Evolutionary conservation across 1,140 invertebrate genomes (phyloP).

Genomic region (Magallana ariakensis): DNA sequence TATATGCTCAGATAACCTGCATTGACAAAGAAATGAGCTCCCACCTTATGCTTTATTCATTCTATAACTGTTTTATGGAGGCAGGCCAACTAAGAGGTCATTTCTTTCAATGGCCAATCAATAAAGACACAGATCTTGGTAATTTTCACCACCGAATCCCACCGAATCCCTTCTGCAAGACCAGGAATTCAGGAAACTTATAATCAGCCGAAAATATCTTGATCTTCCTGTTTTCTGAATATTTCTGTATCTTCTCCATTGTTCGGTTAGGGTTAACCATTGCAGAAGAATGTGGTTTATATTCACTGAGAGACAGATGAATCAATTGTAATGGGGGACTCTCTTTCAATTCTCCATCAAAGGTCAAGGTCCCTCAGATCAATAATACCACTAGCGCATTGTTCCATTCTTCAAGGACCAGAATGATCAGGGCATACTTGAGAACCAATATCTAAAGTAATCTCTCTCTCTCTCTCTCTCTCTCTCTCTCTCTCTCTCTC

Average conservation of each 20-base stretch:
- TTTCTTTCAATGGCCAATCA: neutral
- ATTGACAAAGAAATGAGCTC: neutral
- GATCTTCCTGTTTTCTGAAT: neutral
- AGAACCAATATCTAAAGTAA: neutral
- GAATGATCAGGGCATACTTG: neutral
- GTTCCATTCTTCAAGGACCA: neutral
- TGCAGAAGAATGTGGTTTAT: neutral
- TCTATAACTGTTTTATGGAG: neutral
- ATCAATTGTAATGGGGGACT: neutral
- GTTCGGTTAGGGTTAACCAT: slow-evolving; percentile 19
- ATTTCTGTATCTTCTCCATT: neutral
- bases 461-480: neutral
- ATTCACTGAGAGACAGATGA: neutral
- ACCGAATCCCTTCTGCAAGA: too few relatives aligned
- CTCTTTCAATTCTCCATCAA: neutral
- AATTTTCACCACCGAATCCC: too few relatives aligned
- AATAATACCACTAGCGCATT: neutral
- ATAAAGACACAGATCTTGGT: neutral
- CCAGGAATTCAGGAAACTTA: too few relatives aligned
- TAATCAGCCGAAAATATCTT: neutral
- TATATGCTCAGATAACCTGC: neutral
- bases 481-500: neutral
- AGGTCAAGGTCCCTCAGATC: slow-evolving; percentile 5
- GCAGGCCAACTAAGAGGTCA: neutral
- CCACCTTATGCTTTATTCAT: slow-evolving; percentile 17